Evolutionary conservation across 2,797 vertebrate genomes (phyloP).

Genomic region (Cossypha caffra): DNA sequence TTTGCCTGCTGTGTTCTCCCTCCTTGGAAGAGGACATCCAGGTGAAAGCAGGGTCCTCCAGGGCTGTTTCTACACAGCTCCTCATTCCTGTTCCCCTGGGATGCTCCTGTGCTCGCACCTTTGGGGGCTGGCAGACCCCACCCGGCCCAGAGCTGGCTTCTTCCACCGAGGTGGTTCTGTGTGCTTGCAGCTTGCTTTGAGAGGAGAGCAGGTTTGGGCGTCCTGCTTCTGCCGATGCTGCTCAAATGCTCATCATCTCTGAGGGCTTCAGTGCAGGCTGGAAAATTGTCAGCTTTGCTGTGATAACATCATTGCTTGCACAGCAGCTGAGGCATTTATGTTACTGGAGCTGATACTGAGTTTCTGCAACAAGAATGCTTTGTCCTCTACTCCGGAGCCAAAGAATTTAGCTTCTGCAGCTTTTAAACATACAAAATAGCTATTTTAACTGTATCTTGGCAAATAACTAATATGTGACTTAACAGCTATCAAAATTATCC

Average conservation of each 20-base stretch:
- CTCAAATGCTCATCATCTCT: fast-evolving
- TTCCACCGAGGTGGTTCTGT: fast-evolving
- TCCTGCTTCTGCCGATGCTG: background rate
- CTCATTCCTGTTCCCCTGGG: background rate
- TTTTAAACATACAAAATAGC: background rate
- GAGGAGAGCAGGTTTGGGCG: background rate
- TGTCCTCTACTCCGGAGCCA: background rate
- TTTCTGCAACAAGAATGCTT: background rate
- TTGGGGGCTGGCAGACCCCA: background rate
- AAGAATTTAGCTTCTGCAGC: background rate
- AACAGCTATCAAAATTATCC: background rate
- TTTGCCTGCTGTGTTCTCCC: background rate
- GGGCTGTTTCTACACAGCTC: background rate
- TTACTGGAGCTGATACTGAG: background rate
- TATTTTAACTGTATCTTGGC: background rate
- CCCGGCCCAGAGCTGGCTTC: fast-evolving
- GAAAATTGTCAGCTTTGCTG: background rate
- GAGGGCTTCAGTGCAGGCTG: background rate
- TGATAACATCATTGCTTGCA: background rate
- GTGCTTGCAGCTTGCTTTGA: background rate
- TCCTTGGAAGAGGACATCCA: background rate
- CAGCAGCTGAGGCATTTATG: fast-evolving
- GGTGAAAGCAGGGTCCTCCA: background rate
- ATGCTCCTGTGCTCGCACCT: fast-evolving
- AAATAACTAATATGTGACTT: background rate